These are phyloP conservation scores for Sebastes matsubarae DNA, from an alignment of 2,797 vertebrate genomes.

Conservation along the genomic window DNA sequence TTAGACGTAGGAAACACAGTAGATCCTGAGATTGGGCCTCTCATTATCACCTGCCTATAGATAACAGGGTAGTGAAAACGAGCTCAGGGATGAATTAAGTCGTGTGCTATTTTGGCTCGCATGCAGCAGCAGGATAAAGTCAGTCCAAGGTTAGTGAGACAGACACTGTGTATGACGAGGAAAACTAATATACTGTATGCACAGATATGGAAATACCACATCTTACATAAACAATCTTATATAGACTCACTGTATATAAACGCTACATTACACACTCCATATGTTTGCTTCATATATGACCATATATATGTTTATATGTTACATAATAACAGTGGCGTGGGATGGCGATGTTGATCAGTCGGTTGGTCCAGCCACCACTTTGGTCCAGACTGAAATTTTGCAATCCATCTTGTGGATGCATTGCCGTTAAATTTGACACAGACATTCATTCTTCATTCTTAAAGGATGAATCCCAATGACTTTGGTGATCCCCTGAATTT, in stretches of 20 bases:
- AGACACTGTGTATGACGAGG: background rate
- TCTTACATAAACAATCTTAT: background rate
- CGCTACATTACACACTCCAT: background rate
- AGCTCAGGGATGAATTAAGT: slow-evolving; percentile 59
- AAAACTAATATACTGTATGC: background rate
- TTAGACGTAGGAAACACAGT: slow-evolving; percentile 55
- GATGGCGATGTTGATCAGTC: background rate
- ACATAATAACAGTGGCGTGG: background rate
- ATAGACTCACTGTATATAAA: background rate
- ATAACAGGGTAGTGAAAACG: slow-evolving; percentile 63
- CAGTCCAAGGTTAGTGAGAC: slow-evolving; percentile 54
- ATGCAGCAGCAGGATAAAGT: slow-evolving; percentile 33
- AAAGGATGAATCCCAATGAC: background rate
- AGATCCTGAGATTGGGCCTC: slow-evolving; percentile 56
- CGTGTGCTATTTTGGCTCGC: slow-evolving; percentile 58
- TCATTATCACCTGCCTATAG: slow-evolving; percentile 73
- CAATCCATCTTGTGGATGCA: background rate
- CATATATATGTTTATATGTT: no score
- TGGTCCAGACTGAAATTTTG: background rate
- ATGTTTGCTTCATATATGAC: background rate
- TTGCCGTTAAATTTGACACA: background rate
- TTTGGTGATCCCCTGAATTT: background rate
- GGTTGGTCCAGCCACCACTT: background rate
- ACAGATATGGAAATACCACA: background rate
- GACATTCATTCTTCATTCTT: background rate